phyloP scores from a whole-genome alignment of 2,113 vertebrate species.

The Athene noctua region DNA sequence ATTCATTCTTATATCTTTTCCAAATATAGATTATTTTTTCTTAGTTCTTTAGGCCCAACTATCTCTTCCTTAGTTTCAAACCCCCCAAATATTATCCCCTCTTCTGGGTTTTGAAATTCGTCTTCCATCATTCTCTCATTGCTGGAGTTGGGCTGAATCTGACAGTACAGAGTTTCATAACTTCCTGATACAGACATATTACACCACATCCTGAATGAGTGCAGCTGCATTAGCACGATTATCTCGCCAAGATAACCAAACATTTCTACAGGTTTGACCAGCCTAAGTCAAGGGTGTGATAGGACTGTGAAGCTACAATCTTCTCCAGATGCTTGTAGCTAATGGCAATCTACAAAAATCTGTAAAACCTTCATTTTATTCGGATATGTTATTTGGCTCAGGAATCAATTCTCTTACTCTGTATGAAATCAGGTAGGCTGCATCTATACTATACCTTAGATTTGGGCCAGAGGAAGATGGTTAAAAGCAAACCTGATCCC shows the following conservation, averaged over 20 bases:
- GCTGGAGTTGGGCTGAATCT: neutral
- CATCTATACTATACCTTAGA: neutral
- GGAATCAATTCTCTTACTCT: neutral
- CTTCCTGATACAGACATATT: neutral
- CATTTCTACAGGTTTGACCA: neutral
- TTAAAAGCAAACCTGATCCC: neutral
- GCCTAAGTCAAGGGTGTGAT: neutral
- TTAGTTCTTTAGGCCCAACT: neutral
- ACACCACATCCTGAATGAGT: neutral
- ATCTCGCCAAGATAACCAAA: neutral
- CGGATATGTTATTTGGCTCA: neutral
- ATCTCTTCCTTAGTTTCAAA: neutral
- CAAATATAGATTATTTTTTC: neutral
- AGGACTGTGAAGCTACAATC: neutral
- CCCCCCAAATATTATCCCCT: accelerated
- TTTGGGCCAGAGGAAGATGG: neutral
- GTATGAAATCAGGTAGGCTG: accelerated
- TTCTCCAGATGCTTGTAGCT: neutral
- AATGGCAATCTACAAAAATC: neutral
- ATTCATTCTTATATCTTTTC: neutral
- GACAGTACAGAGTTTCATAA: neutral
- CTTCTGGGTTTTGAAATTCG: neutral
- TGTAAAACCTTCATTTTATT: neutral
- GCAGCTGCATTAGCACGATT: neutral
- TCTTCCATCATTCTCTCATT: neutral